Evolutionary conservation across 2,113 vertebrate species (phyloP).

Genomic region (Xyrauchen texanus): DNA sequence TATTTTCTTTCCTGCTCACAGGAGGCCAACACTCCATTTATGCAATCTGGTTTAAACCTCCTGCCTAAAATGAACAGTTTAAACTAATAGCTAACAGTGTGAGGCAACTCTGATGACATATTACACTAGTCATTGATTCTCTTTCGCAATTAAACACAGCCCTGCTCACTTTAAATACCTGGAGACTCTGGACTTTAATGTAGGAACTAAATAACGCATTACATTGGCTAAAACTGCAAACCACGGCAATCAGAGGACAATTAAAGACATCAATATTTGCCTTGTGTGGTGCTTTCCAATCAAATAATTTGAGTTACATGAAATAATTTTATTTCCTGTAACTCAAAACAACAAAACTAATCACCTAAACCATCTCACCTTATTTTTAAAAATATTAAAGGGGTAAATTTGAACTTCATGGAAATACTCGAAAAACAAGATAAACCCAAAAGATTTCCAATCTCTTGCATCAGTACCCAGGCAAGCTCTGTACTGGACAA

Average conservation of each 20-base stretch:
- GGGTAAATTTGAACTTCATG: too few species aligned
- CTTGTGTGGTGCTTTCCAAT: constrained; percentile 42
- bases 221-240: constrained; percentile 73
- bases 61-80: not conserved
- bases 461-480: not conserved
- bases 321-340: not conserved
- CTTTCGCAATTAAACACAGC: constrained; percentile 75
- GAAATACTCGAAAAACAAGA: too few species aligned
- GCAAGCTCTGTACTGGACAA: not conserved
- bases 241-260: constrained; percentile 65
- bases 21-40: constrained; percentile 45
- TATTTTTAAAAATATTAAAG: too few species aligned
- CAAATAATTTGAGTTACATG: not conserved
- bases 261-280: constrained; percentile 62
- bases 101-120: constrained; percentile 65
- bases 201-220: constrained; percentile 70
- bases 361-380: not conserved
- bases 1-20: constrained; percentile 41
- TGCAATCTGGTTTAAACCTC: constrained; percentile 60
- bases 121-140: constrained; percentile 73
- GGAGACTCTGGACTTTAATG: constrained; percentile 72
- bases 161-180: constrained; percentile 74
- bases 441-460: not conserved
- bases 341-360: too few species aligned
- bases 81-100: constrained; percentile 68